Evolutionary conservation across 2,113 vertebrate species (phyloP).

Genomic region (Python bivittatus): DNA sequence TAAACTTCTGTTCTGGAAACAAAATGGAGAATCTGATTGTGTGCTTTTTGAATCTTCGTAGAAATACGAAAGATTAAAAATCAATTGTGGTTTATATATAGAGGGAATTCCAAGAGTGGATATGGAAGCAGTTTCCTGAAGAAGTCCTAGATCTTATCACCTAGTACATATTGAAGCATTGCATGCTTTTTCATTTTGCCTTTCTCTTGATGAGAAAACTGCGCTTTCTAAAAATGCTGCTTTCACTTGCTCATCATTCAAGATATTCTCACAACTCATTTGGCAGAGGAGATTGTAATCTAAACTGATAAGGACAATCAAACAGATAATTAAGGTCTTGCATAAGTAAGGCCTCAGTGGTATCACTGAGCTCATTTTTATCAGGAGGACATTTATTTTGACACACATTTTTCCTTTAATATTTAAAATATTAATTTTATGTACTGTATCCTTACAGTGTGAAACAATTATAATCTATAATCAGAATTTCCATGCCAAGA

Average conservation of each 20-base stretch:
- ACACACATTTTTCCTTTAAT: not conserved
- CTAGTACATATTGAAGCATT: not conserved
- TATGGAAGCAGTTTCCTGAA: not conserved
- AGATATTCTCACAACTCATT: not conserved
- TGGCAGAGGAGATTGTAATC: not conserved
- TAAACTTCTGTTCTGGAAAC: slow-evolving; percentile 77
- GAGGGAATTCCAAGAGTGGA: not conserved
- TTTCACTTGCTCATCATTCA: not conserved
- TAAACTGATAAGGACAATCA: not conserved
- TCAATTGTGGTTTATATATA: not conserved
- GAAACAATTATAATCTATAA: not conserved
- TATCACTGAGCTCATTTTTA: not conserved
- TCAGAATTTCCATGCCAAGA: not conserved
- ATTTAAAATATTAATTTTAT: not conserved
- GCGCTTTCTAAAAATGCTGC: not conserved
- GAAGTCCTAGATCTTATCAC: not conserved
- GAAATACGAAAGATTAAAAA: too few species aligned
- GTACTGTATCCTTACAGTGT: not conserved
- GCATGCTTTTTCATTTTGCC: not conserved
- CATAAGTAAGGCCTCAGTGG: not conserved
- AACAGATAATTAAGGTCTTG: not conserved
- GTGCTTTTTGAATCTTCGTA: slow-evolving; percentile 49
- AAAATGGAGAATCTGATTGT: slow-evolving; percentile 53
- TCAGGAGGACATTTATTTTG: not conserved
- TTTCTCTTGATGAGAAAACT: not conserved